These are phyloP conservation scores for Gastracanthus pulcherrimus DNA, from an alignment of 2,888 invertebrate species.

Conservation along the genomic window DNA sequence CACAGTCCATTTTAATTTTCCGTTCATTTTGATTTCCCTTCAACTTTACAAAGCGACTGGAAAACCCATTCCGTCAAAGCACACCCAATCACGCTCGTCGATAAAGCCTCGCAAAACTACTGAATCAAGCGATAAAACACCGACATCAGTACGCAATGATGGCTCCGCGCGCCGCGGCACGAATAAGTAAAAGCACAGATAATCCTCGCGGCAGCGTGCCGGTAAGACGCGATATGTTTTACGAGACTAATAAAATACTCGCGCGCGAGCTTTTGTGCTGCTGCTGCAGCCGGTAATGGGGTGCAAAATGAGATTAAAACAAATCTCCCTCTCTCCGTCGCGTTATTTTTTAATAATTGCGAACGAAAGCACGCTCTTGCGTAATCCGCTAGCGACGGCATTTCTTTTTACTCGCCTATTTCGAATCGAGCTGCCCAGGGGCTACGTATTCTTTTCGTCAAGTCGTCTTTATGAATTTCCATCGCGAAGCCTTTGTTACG, in stretches of 20 bases:
- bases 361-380: too few relatives aligned
- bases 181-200: constrained; percentile 29
- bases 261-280: neutral
- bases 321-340: neutral
- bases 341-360: neutral
- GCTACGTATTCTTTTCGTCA: too few relatives aligned
- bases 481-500: too few relatives aligned
- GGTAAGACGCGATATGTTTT: constrained; percentile 5
- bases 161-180: neutral
- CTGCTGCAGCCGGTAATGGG: neutral
- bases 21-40: too few relatives aligned
- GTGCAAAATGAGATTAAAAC: constrained; percentile 11
- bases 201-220: neutral
- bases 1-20: too few relatives aligned
- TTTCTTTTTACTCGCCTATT: too few relatives aligned
- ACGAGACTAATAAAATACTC: constrained; percentile 11
- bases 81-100: too few relatives aligned
- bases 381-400: too few relatives aligned
- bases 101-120: neutral
- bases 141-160: neutral
- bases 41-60: too few relatives aligned
- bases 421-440: too few relatives aligned
- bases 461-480: too few relatives aligned
- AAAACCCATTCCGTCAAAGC: too few relatives aligned
- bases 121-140: neutral